Evolutionary conservation across 1,140 invertebrate species (phyloP).

Genomic region (Diorhabda elongata): DNA sequence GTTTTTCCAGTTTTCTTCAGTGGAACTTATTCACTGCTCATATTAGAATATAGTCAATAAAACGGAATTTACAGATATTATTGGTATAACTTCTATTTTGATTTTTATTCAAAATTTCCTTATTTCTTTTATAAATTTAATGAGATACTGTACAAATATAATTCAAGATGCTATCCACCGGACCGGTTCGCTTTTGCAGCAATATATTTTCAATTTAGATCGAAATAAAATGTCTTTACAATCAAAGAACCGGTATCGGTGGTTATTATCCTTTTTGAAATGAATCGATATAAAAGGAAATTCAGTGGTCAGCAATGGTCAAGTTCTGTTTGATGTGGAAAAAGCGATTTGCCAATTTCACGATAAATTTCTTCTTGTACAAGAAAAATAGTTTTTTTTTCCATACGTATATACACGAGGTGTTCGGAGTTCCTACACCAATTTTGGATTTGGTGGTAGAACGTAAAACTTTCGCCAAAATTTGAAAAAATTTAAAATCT

Average conservation of each 20-base stretch:
- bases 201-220: background rate
- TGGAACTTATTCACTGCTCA: background rate
- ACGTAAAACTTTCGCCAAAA: too few relatives aligned
- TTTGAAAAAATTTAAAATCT: too few relatives aligned
- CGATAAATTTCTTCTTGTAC: background rate
- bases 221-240: background rate
- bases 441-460: too few relatives aligned
- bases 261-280: background rate
- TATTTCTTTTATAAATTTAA: background rate
- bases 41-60: too few relatives aligned
- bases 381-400: background rate
- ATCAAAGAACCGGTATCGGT: background rate
- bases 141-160: background rate
- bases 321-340: background rate
- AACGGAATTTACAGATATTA: background rate
- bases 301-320: background rate
- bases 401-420: background rate
- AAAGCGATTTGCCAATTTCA: background rate
- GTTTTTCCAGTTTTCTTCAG: conserved; percentile 4
- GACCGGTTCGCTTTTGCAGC: background rate
- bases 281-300: background rate
- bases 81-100: background rate
- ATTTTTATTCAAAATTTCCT: background rate
- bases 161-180: background rate
- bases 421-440: too few relatives aligned